These are phyloP conservation scores for Drosophila tropicalis DNA, from an alignment of 1,140 invertebrate genomes.

Conservation along the genomic window DNA sequence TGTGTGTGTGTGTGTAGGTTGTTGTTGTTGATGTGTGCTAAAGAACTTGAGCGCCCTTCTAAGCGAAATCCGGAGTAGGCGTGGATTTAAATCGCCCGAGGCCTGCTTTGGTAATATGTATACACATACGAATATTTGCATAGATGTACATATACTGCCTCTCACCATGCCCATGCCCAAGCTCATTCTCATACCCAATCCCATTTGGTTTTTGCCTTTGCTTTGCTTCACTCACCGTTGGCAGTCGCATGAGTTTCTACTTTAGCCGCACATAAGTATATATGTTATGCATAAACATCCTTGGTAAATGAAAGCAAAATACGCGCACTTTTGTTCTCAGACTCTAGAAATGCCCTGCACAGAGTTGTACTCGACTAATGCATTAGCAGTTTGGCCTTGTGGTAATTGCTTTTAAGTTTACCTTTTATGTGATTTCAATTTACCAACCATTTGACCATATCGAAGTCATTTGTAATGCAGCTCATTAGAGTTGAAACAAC, in stretches of 20 bases:
- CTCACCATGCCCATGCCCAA: neutral
- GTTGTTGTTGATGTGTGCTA: conserved; percentile 20
- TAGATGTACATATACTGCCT: conserved; percentile 34
- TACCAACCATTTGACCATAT: conserved; percentile 10
- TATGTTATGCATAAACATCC: conserved; percentile 21
- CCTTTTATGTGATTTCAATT: conserved; percentile 20
- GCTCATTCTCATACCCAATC: conserved; percentile 2
- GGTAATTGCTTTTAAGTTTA: conserved; percentile 17
- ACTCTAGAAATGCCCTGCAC: conserved; percentile 13
- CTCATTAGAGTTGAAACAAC: conserved; percentile 32
- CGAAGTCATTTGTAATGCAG: conserved; percentile 45
- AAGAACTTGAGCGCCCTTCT: conserved; percentile 39
- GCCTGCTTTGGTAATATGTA: conserved; percentile 41
- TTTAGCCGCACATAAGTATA: conserved; percentile 43
- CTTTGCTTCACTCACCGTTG: conserved; percentile 21
- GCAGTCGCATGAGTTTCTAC: conserved; percentile 36
- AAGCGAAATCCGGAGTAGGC: conserved; percentile 22
- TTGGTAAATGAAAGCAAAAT: conserved; percentile 21
- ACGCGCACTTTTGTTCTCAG: conserved; percentile 14
- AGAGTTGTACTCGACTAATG: conserved; percentile 2
- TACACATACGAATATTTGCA: conserved; percentile 49
- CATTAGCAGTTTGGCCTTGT: conserved; percentile 36
- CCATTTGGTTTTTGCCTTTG: conserved; percentile 6
- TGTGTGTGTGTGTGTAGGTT: neutral
- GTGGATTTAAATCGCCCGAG: conserved; percentile 34